These are phyloP conservation scores for Hydropsyche betteni DNA, from an alignment of 2,888 invertebrate species.

Conservation along the genomic window DNA sequence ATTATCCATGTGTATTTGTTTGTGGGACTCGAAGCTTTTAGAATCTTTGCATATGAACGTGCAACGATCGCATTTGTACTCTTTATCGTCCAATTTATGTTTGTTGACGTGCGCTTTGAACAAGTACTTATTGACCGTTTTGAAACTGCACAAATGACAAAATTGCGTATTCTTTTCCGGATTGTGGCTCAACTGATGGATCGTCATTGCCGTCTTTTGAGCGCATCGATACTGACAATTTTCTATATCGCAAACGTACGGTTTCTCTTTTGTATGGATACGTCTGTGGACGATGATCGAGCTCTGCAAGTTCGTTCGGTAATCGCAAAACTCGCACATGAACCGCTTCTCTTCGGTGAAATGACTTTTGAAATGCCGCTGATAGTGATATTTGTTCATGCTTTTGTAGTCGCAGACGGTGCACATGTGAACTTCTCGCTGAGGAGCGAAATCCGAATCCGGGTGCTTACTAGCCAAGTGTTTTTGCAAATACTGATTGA, in stretches of 20 bases:
- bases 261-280: constrained; percentile 36
- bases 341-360: constrained; percentile 29
- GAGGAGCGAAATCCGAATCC: constrained; percentile 15
- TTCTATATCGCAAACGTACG: constrained; percentile 33
- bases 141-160: constrained; percentile 39
- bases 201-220: constrained; percentile 36
- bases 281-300: constrained; percentile 42
- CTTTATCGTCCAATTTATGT: constrained; percentile 15
- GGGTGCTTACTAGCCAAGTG: constrained; percentile 26
- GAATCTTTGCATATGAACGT: constrained; percentile 5
- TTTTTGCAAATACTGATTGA: constrained; percentile 26
- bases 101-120: constrained; percentile 37
- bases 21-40: constrained; percentile 2
- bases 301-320: constrained; percentile 37
- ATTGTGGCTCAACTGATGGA: constrained; percentile 37
- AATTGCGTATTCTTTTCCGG: constrained; percentile 36
- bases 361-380: constrained; percentile 26
- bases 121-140: constrained; percentile 39
- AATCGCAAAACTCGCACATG: constrained; percentile 41
- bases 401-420: constrained; percentile 18
- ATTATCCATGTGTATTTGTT: not conserved
- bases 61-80: constrained; percentile 19
- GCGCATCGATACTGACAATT: constrained; percentile 37
- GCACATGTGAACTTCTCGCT: constrained; percentile 19
- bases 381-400: constrained; percentile 19